Evolutionary conservation across 2,888 invertebrate species (phyloP).

Genomic region (Cheilosia soror): DNA sequence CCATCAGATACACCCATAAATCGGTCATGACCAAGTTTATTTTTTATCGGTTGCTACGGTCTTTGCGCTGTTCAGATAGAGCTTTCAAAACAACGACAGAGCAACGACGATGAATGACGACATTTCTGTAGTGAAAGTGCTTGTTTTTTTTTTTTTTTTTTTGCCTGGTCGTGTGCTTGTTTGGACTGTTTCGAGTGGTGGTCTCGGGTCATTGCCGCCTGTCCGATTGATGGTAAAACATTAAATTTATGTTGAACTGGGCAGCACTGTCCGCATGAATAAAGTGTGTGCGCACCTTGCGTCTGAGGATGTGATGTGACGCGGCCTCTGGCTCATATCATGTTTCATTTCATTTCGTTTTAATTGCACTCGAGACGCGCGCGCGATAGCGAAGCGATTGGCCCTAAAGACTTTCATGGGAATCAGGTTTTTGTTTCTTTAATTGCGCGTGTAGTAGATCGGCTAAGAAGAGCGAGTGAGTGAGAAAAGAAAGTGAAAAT

Average conservation of each 20-base stretch:
- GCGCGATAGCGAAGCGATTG: conserved; percentile 13
- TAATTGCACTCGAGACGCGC: neutral
- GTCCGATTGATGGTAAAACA: conserved; percentile 56
- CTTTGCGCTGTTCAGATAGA: neutral
- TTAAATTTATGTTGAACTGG: conserved; percentile 43
- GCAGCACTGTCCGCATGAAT: conserved; percentile 18
- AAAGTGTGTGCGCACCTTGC: conserved; percentile 50
- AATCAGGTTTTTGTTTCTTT: conserved; percentile 60
- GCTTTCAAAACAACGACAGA: conserved; percentile 13
- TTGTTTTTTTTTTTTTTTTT: conserved; percentile 35
- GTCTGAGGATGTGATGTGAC: neutral
- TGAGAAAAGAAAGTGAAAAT: conserved; percentile 67
- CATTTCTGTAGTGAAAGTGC: conserved; percentile 72
- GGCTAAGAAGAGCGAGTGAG: conserved; percentile 42
- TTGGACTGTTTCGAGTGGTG: conserved; percentile 46
- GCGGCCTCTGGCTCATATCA: conserved; percentile 11
- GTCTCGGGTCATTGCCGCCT: conserved; percentile 65
- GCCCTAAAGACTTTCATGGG: conserved; percentile 54
- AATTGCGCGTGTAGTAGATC: conserved; percentile 41
- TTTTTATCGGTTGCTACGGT: conserved; percentile 1
- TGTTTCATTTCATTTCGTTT: conserved; percentile 41
- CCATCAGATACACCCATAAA: conserved; percentile 54
- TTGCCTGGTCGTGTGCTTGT: conserved; percentile 6
- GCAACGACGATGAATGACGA: conserved; percentile 48
- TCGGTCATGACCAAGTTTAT: conserved; percentile 71